Evolutionary conservation across 2,797 vertebrate species (phyloP).

Genomic region (Hafferia zeledoni): DNA sequence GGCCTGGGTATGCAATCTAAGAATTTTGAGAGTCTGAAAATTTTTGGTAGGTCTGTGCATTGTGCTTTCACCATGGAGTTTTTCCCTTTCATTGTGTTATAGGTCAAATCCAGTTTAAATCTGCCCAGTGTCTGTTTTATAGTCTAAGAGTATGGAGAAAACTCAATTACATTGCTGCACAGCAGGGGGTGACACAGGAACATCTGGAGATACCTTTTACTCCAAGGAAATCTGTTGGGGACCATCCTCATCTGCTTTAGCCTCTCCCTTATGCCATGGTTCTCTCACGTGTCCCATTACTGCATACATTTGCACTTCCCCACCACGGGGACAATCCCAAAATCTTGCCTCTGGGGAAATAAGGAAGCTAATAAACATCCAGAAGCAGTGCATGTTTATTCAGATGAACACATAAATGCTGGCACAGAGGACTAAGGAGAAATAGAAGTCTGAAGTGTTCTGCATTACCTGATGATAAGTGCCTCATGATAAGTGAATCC

Average conservation of each 20-base stretch:
- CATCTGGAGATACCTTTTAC: neutral
- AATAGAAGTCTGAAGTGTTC: neutral
- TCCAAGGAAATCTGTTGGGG: neutral
- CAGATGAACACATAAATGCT: neutral
- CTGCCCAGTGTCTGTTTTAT: neutral
- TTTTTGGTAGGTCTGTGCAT: neutral
- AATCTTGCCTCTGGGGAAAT: neutral
- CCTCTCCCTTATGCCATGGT: neutral
- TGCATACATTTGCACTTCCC: neutral
- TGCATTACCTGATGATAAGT: neutral
- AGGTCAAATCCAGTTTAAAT: neutral
- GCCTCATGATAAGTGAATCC: neutral
- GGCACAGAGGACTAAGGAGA: neutral
- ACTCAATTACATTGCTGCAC: neutral
- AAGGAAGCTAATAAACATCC: neutral
- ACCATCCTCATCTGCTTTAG: neutral
- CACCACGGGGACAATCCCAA: neutral
- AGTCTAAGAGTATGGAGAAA: neutral
- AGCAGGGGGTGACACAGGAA: neutral
- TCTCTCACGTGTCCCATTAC: neutral
- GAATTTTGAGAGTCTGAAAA: neutral
- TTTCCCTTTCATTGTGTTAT: neutral
- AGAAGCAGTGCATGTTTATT: neutral
- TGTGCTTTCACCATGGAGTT: neutral
- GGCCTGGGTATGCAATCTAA: neutral